phyloP scores from a whole-genome alignment of 1,140 invertebrate genomes.

The Harlomillsia oculata region DNA sequence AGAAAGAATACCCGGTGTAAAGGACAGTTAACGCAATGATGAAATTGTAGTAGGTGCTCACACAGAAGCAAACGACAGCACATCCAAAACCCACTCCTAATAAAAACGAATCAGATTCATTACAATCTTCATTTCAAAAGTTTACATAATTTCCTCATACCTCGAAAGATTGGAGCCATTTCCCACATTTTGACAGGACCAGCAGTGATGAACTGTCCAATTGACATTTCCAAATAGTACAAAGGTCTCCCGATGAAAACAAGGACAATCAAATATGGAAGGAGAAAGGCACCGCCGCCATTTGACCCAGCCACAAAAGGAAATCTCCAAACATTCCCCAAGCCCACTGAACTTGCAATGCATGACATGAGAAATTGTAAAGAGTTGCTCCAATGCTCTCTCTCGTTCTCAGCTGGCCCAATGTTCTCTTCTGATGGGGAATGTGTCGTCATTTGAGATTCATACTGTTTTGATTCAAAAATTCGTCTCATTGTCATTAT shows the following conservation, averaged over 20 bases:
- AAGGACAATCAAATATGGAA: conserved; percentile 20
- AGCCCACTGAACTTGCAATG: conserved; percentile 45
- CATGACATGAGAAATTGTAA: conserved; percentile 44
- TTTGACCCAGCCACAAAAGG: conserved; percentile 44
- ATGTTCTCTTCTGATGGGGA: too few relatives aligned
- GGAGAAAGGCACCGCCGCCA: conserved; percentile 41
- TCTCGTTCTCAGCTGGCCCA: too few relatives aligned
- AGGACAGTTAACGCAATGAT: conserved; percentile 40
- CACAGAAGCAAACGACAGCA: too few relatives aligned
- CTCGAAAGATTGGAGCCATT: conserved; percentile 39
- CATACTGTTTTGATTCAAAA: too few relatives aligned
- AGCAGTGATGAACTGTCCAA: conserved; percentile 46
- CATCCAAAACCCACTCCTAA: too few relatives aligned
- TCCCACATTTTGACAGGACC: conserved; percentile 42
- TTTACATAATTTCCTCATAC: too few relatives aligned
- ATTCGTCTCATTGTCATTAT: too few relatives aligned
- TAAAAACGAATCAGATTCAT: too few relatives aligned
- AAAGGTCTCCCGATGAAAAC: conserved; percentile 13
- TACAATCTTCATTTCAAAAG: too few relatives aligned
- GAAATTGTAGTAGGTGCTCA: too few relatives aligned
- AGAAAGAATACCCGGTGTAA: conserved; percentile 41
- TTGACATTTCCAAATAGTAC: conserved; percentile 39
- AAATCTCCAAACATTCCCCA: conserved; percentile 48
- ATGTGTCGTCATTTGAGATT: too few relatives aligned
- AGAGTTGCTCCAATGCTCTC: too few relatives aligned